A percentile compares a stretch with the other conserved stretches of the same genome.
Evolutionary conservation across 2,888 invertebrate genomes (phyloP).

Genomic region (Lucinisca nassula): DNA sequence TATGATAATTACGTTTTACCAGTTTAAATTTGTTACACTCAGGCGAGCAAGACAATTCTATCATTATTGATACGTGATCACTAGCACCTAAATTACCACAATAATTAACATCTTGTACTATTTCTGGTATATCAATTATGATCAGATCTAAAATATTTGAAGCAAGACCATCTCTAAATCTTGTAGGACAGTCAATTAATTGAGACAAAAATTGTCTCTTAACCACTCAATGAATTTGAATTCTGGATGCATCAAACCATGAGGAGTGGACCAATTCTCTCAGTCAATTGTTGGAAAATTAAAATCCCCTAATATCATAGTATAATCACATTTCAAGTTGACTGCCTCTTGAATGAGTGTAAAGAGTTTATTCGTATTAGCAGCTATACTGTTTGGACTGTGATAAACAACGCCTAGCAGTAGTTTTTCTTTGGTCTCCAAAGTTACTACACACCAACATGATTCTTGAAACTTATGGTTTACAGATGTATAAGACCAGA

Average conservation of each 20-base stretch:
- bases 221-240: background rate
- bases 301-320: background rate
- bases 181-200: background rate
- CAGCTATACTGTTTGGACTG: background rate
- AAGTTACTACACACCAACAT: slow-evolving; percentile 1
- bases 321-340: slow-evolving; percentile 11
- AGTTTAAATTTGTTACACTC: background rate
- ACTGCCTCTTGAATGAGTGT: background rate
- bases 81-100: slow-evolving; percentile 9
- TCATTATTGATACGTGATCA: slow-evolving; percentile 8
- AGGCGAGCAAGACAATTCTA: background rate
- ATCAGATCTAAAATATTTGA: slow-evolving; percentile 18
- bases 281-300: slow-evolving; percentile 8
- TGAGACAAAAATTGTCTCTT: slow-evolving; percentile 18
- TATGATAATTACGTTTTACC: slow-evolving; percentile 7
- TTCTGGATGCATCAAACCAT: background rate
- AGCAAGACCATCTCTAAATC: slow-evolving; percentile 1
- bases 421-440: background rate
- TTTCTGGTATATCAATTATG: background rate
- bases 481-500: too few species aligned
- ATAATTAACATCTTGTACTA: background rate
- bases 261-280: slow-evolving; percentile 1
- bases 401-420: slow-evolving; percentile 3
- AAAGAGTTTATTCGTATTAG: background rate
- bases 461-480: slow-evolving; percentile 9